These are phyloP conservation scores for Patella vulgata DNA, from an alignment of 1,140 invertebrate species.

Conservation along the genomic window DNA sequence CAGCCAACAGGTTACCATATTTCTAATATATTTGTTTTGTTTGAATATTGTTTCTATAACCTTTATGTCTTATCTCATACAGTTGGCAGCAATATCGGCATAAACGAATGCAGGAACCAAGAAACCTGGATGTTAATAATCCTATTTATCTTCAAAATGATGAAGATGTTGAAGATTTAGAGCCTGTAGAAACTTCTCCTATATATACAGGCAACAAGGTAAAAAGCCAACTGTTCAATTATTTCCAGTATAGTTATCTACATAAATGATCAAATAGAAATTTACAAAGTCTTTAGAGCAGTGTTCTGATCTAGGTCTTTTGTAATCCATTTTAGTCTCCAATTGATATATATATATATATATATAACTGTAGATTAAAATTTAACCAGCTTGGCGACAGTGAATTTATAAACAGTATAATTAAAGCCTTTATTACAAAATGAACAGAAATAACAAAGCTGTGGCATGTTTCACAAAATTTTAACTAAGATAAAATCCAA, in stretches of 20 bases:
- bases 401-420: too few species aligned
- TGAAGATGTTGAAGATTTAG: constrained; percentile 70
- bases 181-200: constrained; percentile 72
- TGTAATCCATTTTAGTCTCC: neutral
- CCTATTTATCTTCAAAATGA: constrained; percentile 82
- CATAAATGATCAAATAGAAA: neutral
- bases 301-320: neutral
- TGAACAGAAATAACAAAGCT: too few species aligned
- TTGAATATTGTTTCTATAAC: neutral
- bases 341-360: neutral
- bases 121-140: constrained; percentile 80
- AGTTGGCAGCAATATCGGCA: constrained; percentile 73
- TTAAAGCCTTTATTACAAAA: too few species aligned
- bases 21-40: neutral
- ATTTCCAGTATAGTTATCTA: neutral
- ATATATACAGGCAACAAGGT: constrained; percentile 30
- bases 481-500: too few species aligned
- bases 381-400: neutral
- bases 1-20: too few species aligned
- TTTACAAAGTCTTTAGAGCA: neutral
- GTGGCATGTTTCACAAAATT: too few species aligned
- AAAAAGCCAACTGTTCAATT: constrained; percentile 18
- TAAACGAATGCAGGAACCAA: constrained; percentile 78
- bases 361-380: neutral
- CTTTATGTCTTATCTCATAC: constrained; percentile 9